Percentiles rank a stretch among this genome's conserved stretches.
These are phyloP conservation scores for Scaptomyza parva DNA, from an alignment of 2,888 invertebrate genomes.

Conservation along the genomic window DNA sequence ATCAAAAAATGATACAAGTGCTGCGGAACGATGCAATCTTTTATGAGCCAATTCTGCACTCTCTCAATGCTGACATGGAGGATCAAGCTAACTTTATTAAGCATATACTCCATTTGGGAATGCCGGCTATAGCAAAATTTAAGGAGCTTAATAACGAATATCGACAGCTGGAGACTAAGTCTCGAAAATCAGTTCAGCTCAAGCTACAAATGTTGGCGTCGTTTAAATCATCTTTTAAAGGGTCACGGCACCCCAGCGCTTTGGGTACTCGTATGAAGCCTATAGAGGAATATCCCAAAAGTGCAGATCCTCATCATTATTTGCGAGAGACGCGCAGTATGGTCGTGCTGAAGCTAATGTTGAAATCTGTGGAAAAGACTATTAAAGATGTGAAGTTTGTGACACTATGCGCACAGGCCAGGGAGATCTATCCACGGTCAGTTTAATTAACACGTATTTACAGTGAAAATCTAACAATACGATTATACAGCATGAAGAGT, in stretches of 20 bases:
- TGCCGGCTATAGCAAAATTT: constrained; percentile 81
- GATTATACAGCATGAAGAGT: constrained; percentile 79
- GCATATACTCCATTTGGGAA: constrained; percentile 82
- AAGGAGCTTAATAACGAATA: constrained; percentile 76
- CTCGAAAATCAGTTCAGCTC: constrained; percentile 70
- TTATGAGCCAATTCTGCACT: constrained; percentile 83
- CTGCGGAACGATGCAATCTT: constrained; percentile 82
- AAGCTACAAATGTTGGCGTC: constrained; percentile 73
- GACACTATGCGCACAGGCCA: constrained; percentile 81
- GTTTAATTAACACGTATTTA: background rate
- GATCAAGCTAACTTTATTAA: constrained; percentile 83
- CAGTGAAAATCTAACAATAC: background rate
- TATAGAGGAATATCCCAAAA: constrained; percentile 26
- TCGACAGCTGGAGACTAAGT: constrained; percentile 76
- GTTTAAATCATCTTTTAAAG: constrained; percentile 46
- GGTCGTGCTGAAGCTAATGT: constrained; percentile 76
- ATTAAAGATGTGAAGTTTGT: constrained; percentile 83
- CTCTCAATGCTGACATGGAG: constrained; percentile 82
- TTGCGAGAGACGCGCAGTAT: constrained; percentile 84
- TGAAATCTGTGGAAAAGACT: constrained; percentile 79
- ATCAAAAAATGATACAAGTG: constrained; percentile 81
- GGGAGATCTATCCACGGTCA: constrained; percentile 82
- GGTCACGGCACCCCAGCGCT: background rate
- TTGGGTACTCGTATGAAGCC: constrained; percentile 2
- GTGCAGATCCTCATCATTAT: constrained; percentile 75